Conservation (phyloP, 2,888 invertebrate species). For the Drosophila anomalipes region DNA sequence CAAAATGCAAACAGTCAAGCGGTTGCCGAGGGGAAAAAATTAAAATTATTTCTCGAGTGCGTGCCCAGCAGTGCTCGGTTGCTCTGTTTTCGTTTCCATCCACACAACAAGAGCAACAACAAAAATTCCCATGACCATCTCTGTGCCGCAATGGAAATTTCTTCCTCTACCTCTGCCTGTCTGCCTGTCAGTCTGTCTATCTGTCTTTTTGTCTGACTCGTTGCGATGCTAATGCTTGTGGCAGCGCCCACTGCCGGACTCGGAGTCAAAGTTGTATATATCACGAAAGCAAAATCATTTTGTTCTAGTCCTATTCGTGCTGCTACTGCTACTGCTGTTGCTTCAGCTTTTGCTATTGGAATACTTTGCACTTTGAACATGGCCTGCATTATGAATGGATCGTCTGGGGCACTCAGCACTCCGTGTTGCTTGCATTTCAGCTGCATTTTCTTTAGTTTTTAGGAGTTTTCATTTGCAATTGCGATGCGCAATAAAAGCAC, state of each 20-base stretch:
- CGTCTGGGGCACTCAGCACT: slow-evolving; percentile 12
- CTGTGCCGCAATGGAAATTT: slow-evolving; percentile 14
- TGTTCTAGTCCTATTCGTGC: slow-evolving; percentile 1
- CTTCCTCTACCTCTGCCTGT: not conserved
- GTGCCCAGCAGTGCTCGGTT: slow-evolving; percentile 20
- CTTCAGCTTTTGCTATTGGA: slow-evolving; percentile 42
- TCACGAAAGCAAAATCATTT: slow-evolving; percentile 14
- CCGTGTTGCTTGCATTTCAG: slow-evolving; percentile 44
- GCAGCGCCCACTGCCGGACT: slow-evolving; percentile 34
- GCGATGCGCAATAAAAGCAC: slow-evolving; percentile 60
- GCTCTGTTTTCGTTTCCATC: slow-evolving; percentile 8
- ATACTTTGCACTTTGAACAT: slow-evolving; percentile 71
- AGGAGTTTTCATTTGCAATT: slow-evolving; percentile 56
- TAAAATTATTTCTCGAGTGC: slow-evolving; percentile 62
- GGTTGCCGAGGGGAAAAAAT: slow-evolving; percentile 15
- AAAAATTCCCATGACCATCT: slow-evolving; percentile 7
- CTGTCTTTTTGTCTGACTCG: slow-evolving; percentile 42
- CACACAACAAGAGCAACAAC: slow-evolving; percentile 1
- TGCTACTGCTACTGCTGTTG: slow-evolving; percentile 21
- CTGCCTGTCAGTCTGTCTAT: slow-evolving; percentile 5
- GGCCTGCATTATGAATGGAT: slow-evolving; percentile 77
- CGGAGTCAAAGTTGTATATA: slow-evolving; percentile 22
- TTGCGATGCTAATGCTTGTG: slow-evolving; percentile 66
- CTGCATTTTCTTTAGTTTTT: slow-evolving; percentile 55
- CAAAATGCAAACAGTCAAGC: slow-evolving; percentile 60